Percentiles rank a stretch among this genome's conserved stretches.
Conservation (phyloP, 2,797 vertebrate species). For the Falco peregrinus region DNA sequence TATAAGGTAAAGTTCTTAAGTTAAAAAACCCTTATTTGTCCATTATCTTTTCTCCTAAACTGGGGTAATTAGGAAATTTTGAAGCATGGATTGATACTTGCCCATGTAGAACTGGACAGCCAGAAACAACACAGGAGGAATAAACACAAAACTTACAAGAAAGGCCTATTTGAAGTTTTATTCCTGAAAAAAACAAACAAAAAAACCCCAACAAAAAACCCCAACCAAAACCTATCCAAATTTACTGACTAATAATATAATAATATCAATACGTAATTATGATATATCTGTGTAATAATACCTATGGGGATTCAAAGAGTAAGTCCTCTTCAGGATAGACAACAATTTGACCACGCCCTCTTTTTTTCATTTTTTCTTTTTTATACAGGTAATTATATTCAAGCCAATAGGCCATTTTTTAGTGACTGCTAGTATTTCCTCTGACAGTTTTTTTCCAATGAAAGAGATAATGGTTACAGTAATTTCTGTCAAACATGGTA, state of each 20-base stretch:
- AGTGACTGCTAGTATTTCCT: not conserved
- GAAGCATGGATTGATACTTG: not conserved
- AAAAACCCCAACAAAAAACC: too few species aligned
- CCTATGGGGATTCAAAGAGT: not conserved
- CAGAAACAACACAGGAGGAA: not conserved
- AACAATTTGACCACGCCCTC: fast-evolving
- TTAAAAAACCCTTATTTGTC: not conserved
- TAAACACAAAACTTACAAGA: not conserved
- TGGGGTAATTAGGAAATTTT: not conserved
- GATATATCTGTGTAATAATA: not conserved
- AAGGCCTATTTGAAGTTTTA: not conserved
- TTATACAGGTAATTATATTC: not conserved
- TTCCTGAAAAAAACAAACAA: not conserved
- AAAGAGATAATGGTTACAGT: not conserved
- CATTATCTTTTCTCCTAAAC: not conserved
- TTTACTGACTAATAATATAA: not conserved
- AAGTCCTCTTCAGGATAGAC: not conserved
- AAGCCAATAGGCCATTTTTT: not conserved
- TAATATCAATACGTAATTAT: not conserved
- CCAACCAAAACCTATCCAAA: not conserved
- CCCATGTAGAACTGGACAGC: not conserved
- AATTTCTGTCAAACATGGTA: not conserved
- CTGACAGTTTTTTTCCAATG: not conserved
- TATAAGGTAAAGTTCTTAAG: not conserved
- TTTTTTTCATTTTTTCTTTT: not conserved